phyloP scores from a whole-genome alignment of 2,113 vertebrate genomes.

The Campylomormyrus tamandua region DNA sequence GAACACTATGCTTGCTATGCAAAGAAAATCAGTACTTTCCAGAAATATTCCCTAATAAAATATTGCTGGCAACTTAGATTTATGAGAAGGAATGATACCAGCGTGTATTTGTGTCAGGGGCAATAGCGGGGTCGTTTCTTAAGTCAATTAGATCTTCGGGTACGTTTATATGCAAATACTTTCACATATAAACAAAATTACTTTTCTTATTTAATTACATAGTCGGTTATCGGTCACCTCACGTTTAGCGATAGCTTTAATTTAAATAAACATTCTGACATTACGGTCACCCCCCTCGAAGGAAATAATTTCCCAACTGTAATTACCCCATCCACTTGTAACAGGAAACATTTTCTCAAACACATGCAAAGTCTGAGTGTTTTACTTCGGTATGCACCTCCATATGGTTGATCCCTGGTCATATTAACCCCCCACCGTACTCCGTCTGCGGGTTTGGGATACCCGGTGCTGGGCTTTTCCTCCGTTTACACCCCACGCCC shows the following conservation, averaged over 20 bases:
- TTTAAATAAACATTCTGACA: background rate
- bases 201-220: background rate
- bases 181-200: background rate
- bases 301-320: background rate
- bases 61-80: background rate
- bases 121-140: background rate
- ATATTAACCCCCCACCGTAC: background rate
- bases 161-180: background rate
- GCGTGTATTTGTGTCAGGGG: background rate
- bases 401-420: background rate
- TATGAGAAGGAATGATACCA: background rate
- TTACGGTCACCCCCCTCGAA: background rate
- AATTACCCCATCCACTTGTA: background rate
- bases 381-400: background rate
- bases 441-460: background rate
- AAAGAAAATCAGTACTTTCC: background rate
- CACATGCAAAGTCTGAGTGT: background rate
- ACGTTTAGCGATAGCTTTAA: background rate
- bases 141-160: background rate
- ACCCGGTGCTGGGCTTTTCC: background rate
- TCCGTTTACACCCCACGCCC: constrained; percentile 64
- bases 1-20: background rate
- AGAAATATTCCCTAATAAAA: background rate
- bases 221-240: background rate
- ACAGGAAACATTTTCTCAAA: background rate